Conservation (phyloP, 2,888 invertebrate genomes). For the Tetanocera ferruginea region DNA sequence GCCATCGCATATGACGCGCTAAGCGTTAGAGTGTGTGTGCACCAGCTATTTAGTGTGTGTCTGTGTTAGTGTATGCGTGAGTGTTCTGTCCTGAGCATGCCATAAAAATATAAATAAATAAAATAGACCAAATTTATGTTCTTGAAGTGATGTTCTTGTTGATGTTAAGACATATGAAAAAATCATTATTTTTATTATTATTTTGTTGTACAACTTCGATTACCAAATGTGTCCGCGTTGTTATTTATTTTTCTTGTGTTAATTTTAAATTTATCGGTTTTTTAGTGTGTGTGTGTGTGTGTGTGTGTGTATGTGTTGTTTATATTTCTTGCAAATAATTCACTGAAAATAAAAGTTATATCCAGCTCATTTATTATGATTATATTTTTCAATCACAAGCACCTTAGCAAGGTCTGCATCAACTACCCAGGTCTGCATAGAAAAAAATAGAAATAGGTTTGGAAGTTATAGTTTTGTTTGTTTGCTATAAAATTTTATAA, state of each 20-base stretch:
- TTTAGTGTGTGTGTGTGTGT: no score
- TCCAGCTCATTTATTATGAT: no score
- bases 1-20: not conserved
- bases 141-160: not conserved
- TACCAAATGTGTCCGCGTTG: not conserved
- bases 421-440: no score
- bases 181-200: not conserved
- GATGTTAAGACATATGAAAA: not conserved
- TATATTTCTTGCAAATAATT: not conserved
- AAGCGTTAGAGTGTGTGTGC: not conserved
- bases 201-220: not conserved
- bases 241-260: not conserved
- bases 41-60: not conserved
- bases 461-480: no score
- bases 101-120: constrained; percentile 13
- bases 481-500: no score
- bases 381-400: no score
- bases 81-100: constrained; percentile 29
- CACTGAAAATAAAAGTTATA: no score
- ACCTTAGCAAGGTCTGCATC: no score
- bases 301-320: no score
- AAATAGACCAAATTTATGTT: constrained; percentile 9
- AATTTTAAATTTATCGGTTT: not conserved
- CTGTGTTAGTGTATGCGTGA: constrained; percentile 14
- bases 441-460: no score